Evolutionary conservation across 2,113 vertebrate genomes (phyloP).

Genomic region (Rhinolophus ferrumequinum): DNA sequence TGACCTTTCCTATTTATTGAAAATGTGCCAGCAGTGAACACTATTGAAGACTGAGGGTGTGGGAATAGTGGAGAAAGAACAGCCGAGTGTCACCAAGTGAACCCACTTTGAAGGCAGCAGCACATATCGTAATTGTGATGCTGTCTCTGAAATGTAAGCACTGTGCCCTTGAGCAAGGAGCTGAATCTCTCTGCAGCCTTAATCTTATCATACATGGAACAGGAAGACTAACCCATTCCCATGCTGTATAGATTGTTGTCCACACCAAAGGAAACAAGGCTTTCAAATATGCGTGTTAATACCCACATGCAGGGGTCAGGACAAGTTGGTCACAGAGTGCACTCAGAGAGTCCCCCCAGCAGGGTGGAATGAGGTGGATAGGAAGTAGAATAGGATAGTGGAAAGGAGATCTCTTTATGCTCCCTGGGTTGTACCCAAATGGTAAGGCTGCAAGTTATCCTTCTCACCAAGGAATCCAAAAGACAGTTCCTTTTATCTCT

Average conservation of each 20-base stretch:
- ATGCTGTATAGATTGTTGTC: rapidly evolving
- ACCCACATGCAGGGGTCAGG: no score
- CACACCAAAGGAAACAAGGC: neutral
- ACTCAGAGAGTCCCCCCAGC: no score
- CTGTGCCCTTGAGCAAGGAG: neutral
- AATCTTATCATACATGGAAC: neutral
- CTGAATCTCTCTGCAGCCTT: neutral
- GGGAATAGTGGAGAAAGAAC: no score
- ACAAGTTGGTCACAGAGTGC: neutral
- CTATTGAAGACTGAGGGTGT: slow-evolving; percentile 4
- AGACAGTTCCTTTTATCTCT: neutral
- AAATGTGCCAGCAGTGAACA: slow-evolving; percentile 2
- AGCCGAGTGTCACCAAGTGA: neutral
- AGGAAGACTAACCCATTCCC: neutral
- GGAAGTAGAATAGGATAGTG: rapidly evolving
- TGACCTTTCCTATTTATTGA: slow-evolving; percentile 83
- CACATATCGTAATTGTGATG: neutral
- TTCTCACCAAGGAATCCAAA: neutral
- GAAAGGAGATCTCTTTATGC: neutral
- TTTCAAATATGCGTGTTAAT: rapidly evolving
- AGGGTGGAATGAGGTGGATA: rapidly evolving
- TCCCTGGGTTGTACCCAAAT: neutral
- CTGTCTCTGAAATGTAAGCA: neutral
- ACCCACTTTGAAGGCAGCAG: slow-evolving; percentile 8
- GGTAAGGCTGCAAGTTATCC: neutral